A percentile compares a stretch with the other conserved stretches of the same genome.
Conservation (phyloP, 2,797 vertebrate genomes). For the Micromesistius poutassou region DNA sequence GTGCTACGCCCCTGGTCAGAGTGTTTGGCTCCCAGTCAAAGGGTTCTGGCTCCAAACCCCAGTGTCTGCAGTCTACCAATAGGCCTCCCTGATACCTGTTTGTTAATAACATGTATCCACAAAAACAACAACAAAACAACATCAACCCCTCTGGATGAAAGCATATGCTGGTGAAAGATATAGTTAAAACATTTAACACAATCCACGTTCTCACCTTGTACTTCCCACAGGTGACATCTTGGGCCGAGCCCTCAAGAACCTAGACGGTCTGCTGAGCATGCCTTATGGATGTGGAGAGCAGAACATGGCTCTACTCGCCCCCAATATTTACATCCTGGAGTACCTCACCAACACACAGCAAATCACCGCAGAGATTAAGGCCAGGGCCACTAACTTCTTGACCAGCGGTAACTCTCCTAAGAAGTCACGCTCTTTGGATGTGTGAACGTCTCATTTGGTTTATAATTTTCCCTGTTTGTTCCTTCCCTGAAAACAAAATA, state of each 20-base stretch:
- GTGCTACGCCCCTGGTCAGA: too few relatives aligned
- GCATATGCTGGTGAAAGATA: too few relatives aligned
- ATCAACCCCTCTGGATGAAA: too few relatives aligned
- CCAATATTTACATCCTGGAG: conserved; percentile 76
- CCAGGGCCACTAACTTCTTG: conserved; percentile 64
- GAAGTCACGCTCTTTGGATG: neutral
- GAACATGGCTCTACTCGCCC: conserved; percentile 76
- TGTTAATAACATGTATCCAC: neutral
- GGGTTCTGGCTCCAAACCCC: neutral
- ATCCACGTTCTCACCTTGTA: neutral
- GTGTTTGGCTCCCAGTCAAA: neutral
- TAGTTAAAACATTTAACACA: too few relatives aligned
- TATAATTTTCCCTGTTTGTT: neutral
- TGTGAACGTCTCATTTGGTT: neutral
- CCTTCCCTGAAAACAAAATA: too few relatives aligned
- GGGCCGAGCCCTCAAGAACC: conserved; percentile 74
- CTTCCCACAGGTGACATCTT: conserved; percentile 76
- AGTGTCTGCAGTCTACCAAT: neutral
- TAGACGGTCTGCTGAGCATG: conserved; percentile 74
- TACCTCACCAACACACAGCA: conserved; percentile 76
- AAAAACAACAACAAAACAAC: too few relatives aligned
- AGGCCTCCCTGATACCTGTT: neutral
- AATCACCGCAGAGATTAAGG: conserved; percentile 58
- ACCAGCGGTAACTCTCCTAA: conserved; percentile 65
- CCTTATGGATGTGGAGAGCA: conserved; percentile 82